Percentiles rank a stretch among this genome's conserved stretches.
Evolutionary conservation across 2,113 vertebrate species (phyloP).

Genomic region (Copsychus sechellarum): DNA sequence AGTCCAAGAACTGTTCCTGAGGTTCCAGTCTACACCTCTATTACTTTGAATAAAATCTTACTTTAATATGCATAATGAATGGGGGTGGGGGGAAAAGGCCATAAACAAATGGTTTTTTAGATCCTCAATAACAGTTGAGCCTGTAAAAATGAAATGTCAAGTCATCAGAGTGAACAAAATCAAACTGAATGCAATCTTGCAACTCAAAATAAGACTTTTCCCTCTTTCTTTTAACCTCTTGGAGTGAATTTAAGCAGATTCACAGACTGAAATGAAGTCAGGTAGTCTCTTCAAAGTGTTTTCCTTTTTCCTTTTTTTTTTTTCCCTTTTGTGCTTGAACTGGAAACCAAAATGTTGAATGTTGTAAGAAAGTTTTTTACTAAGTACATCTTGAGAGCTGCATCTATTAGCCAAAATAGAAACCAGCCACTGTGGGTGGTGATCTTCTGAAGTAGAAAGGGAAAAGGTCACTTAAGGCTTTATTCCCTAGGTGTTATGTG

Average conservation of each 20-base stretch:
- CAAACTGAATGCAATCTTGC: not conserved
- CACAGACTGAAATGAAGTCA: not conserved
- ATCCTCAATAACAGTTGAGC: not conserved
- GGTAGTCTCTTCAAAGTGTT: not conserved
- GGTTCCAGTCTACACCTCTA: not conserved
- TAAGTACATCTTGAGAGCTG: not conserved
- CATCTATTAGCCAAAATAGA: not conserved
- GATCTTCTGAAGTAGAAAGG: not conserved
- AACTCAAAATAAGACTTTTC: not conserved
- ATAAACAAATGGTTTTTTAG: not conserved
- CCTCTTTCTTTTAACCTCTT: not conserved
- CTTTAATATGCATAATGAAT: not conserved
- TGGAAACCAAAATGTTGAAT: not conserved
- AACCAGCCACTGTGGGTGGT: not conserved
- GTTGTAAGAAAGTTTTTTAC: not conserved
- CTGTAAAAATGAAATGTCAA: not conserved
- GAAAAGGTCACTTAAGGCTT: constrained; percentile 8
- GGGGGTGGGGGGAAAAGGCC: too few species aligned
- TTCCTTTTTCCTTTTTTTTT: not conserved
- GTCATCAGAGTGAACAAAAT: not conserved
- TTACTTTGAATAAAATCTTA: not conserved
- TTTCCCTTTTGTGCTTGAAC: not conserved
- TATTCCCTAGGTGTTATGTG: not conserved
- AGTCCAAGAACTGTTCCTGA: not conserved
- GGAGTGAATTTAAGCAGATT: not conserved